Conservation (phyloP, 2,888 invertebrate genomes). For the Ophion ellenae region DNA sequence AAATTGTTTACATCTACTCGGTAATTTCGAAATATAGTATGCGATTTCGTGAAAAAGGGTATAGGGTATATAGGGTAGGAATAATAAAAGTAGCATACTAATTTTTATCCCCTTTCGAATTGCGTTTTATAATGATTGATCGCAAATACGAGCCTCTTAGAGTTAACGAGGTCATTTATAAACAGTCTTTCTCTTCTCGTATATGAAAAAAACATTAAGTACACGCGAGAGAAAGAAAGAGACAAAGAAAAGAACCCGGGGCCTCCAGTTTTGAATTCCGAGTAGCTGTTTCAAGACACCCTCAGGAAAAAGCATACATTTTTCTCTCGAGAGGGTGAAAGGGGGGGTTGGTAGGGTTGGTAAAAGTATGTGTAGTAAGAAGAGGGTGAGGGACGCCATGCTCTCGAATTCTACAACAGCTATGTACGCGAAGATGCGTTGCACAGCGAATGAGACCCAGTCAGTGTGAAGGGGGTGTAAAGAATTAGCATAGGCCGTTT, state of each 20-base stretch:
- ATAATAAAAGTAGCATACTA: not conserved
- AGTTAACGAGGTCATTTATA: conserved; percentile 32
- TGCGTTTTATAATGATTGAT: not conserved
- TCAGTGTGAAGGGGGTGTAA: conserved; percentile 52
- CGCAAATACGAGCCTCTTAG: not conserved
- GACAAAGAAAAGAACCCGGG: conserved; percentile 27
- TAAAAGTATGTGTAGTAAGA: conserved; percentile 38
- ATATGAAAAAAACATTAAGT: conserved; percentile 46
- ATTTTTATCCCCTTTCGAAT: not conserved
- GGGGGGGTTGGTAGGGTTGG: conserved; percentile 61
- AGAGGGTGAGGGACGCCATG: conserved; percentile 40
- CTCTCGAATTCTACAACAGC: conserved; percentile 53
- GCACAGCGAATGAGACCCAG: conserved; percentile 48
- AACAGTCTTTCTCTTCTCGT: conserved; percentile 30
- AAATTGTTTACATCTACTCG: not conserved
- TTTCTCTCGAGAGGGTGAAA: conserved; percentile 52
- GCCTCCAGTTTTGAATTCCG: conserved; percentile 62
- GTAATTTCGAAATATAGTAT: not conserved
- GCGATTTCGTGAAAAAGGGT: not conserved
- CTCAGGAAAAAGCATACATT: conserved; percentile 61
- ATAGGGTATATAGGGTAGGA: not conserved
- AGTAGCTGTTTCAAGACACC: conserved; percentile 60
- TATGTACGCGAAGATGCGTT: conserved; percentile 45
- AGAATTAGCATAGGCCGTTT: conserved; percentile 75
- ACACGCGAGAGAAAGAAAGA: conserved; percentile 30